phyloP scores from a whole-genome alignment of 2,797 vertebrate genomes.

The Eurystomus glaucurus region DNA sequence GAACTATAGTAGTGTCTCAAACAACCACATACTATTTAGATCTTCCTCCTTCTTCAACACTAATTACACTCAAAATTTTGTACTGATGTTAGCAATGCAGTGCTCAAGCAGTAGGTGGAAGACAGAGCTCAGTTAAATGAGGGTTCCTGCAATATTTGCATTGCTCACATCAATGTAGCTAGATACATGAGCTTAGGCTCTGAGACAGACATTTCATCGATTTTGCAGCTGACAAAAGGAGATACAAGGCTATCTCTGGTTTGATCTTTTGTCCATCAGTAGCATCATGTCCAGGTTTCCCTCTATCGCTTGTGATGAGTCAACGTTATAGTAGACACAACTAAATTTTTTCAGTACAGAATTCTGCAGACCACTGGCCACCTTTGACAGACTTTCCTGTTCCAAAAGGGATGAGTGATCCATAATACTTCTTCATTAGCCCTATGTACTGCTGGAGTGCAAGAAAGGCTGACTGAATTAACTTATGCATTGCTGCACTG shows the following conservation, averaged over 20 bases:
- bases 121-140: neutral
- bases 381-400: neutral
- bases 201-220: neutral
- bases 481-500: neutral
- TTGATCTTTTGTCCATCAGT: neutral
- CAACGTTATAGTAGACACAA: neutral
- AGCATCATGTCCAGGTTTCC: neutral
- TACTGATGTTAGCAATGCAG: neutral
- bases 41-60: neutral
- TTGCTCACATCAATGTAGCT: neutral
- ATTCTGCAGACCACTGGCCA: neutral
- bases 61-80: neutral
- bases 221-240: neutral
- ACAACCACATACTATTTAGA: neutral
- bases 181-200: neutral
- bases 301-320: neutral
- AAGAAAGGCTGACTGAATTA: neutral
- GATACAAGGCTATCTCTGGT: neutral
- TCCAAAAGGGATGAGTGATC: neutral
- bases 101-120: slow-evolving; percentile 1
- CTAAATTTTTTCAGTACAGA: neutral
- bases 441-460: neutral
- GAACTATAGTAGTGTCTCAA: neutral
- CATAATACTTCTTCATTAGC: neutral
- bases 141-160: neutral